phyloP scores from a whole-genome alignment of 2,113 vertebrate species.

The Todiramphus saurophagus region DNA sequence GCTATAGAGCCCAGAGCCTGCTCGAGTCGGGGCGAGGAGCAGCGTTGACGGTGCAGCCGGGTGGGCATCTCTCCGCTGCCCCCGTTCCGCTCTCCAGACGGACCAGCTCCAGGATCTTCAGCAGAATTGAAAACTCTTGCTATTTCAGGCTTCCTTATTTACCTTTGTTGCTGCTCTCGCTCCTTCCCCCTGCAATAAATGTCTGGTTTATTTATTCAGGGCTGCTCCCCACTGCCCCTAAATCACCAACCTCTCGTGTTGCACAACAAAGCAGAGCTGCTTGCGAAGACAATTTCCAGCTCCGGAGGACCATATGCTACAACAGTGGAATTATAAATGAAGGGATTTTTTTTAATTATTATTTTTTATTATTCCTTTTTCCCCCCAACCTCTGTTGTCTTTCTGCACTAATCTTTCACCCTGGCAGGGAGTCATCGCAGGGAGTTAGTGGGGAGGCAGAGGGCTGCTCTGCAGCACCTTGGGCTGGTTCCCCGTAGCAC shows the following conservation, averaged over 20 bases:
- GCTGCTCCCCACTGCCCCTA: background rate
- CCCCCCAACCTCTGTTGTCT: background rate
- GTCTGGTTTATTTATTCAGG: constrained; percentile 9
- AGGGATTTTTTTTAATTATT: background rate
- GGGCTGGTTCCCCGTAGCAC: background rate
- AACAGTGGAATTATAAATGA: constrained; percentile 52
- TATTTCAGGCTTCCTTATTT: background rate
- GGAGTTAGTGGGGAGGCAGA: background rate
- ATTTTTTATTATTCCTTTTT: too few relatives aligned
- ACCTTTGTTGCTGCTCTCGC: background rate
- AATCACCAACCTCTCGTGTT: background rate
- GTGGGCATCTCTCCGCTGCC: background rate
- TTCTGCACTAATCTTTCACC: background rate
- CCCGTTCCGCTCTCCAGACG: background rate
- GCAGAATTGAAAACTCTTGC: background rate
- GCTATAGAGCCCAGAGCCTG: background rate
- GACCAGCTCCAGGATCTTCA: background rate
- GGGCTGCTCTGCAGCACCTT: background rate
- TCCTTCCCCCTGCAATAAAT: background rate
- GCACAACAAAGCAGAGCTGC: background rate
- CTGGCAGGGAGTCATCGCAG: constrained; percentile 38
- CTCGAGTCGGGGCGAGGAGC: rapidly evolving
- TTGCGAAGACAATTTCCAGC: constrained; percentile 22
- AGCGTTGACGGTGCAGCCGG: rapidly evolving
- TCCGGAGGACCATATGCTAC: constrained; percentile 9